Evolutionary conservation across 2,888 invertebrate species (phyloP), one percentile per base, ranked within the genome.

Genomic region (Philereme transversata): DNA sequence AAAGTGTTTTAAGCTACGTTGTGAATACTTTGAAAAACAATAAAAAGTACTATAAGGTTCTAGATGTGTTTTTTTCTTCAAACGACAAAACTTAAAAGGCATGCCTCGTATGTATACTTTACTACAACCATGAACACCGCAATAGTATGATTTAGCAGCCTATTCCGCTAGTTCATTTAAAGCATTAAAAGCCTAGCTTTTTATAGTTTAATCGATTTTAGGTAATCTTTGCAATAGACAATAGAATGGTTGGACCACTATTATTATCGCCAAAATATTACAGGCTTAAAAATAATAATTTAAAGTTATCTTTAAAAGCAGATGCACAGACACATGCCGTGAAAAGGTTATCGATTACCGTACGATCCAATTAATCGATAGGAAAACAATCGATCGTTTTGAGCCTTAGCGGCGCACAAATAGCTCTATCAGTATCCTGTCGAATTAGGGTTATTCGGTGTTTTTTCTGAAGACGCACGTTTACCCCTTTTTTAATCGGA

Each of bases 341-440:
- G 73, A 72, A 81, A 82, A 83, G 84, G 86, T 90, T 88, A 92
- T 92, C 90, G 91, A 90, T 92, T 88, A 89, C 84, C 82, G 84
- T 87, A 83, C 83, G 87, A 92, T 90, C 91, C 90, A 91, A 92
- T 92, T 92, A 92, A 91, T 87, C 82, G 90, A 89, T 91, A 90
- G 81, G 79, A 88, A 87, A 88, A 90, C 88, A 90, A 90, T 88
- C 86, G 86, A 69, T 73, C 79, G 82, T 81, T 82, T 78, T 75
- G 79, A 77, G 76, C 78, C 81, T 84, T 85, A 83, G 81, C 83
- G 82, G 84, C 82, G 70, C 69, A 82, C 86, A 84, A 90, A 92
- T 89, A 88, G 89, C 90, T 92, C 86, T 90, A 92, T 92, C 90
- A 86, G 84, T 81, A 82, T 86, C 83, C 77, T 77, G 77, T 82